Conservation (phyloP, 2,888 invertebrate genomes). For the Leistus spinibarbis region DNA sequence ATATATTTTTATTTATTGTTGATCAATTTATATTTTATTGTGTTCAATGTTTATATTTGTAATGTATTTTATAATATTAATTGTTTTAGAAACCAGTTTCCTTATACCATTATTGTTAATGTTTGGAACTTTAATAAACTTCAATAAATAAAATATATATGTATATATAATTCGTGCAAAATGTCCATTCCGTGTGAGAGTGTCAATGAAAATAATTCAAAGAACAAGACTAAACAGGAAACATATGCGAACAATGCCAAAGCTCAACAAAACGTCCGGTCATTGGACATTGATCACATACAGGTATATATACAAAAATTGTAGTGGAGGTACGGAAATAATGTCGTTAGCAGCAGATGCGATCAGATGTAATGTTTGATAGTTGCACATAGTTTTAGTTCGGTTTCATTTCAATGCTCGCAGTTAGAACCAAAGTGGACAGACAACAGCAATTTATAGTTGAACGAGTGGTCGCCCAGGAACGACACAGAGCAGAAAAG, state of each 20-base stretch:
- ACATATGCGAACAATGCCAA: neutral
- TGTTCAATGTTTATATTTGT: too few relatives aligned
- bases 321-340: neutral
- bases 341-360: conserved; percentile 3
- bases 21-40: too few relatives aligned
- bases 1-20: too few relatives aligned
- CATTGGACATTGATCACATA: conserved; percentile 1
- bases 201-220: neutral
- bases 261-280: conserved; percentile 2
- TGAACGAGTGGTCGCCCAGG: neutral
- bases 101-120: too few relatives aligned
- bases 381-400: neutral
- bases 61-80: too few relatives aligned
- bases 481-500: neutral
- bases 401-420: neutral
- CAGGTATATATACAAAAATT: neutral
- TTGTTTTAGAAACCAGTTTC: too few relatives aligned
- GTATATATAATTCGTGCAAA: neutral
- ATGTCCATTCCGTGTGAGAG: neutral
- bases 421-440: neutral
- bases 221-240: neutral
- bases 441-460: neutral
- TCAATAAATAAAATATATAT: too few relatives aligned
- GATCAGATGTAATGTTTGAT: neutral
- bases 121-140: too few relatives aligned